Evolutionary conservation across 2,113 vertebrate species (phyloP).

Genomic region (Phalacrocorax carbo): DNA sequence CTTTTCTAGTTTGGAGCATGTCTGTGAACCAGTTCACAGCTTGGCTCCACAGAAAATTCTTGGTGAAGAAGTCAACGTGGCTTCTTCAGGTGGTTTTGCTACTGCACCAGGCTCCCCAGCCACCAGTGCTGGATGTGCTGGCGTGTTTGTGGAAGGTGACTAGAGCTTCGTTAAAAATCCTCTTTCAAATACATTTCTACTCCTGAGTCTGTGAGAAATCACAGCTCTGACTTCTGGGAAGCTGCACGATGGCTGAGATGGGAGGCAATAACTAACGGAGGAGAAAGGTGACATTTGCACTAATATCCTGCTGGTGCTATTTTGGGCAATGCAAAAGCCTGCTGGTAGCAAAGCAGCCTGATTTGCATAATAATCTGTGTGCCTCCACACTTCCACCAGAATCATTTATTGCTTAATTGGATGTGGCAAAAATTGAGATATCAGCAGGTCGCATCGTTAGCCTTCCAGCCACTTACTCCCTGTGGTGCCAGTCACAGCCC

Average conservation of each 20-base stretch:
- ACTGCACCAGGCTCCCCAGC: neutral
- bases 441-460: neutral
- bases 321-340: neutral
- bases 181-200: neutral
- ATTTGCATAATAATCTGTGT: slow-evolving; percentile 52
- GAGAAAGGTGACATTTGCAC: slow-evolving; percentile 41
- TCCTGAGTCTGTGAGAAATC: neutral
- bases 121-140: neutral
- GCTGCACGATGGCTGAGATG: neutral
- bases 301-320: neutral
- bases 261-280: neutral
- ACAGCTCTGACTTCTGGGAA: neutral
- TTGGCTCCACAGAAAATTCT: neutral
- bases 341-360: neutral
- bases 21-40: neutral
- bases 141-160: neutral
- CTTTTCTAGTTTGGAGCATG: neutral
- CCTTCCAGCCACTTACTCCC: slow-evolving; percentile 23
- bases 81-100: neutral
- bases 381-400: neutral
- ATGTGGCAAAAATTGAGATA: slow-evolving; percentile 28
- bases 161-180: neutral
- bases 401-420: slow-evolving; percentile 54
- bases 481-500: neutral
- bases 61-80: neutral